Base-by-base conservation (phyloP, 2,113 vertebrate genomes). In the Hypomesus transpacificus region DNA sequence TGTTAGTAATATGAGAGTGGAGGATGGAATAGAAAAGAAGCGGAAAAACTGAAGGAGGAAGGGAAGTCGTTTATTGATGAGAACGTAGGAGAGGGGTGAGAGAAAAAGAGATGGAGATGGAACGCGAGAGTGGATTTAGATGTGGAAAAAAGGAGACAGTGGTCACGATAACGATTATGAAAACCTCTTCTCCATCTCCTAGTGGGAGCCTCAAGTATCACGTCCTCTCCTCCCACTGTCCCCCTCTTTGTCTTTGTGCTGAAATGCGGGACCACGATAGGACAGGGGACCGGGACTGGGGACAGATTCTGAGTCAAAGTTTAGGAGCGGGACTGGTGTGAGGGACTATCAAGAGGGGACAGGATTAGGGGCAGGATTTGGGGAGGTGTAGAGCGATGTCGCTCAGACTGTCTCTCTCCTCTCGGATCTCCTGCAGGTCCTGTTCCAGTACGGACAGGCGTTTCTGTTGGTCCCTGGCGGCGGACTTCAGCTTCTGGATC, bases 381-480 rank as follows among this genome's bases (percentile, higher is more conserved):
- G 96, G 96, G 78, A 98, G 87, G 77, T 90, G 95, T 28, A 71
- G 84, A 74, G 92, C 85, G 59, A 98, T 95, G 88, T 95, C 94
- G 82, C 92, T 92, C 83, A 98, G 75, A 87, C 95, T 97, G 83
- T 83, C 79, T 82, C 94, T 94, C 89, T 98, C 94, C 0, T 92
- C 90, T 0, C 13, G 83, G 83, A 98, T 94, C 87, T 96, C 94
- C 3, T 86, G 88, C 1, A 98, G 86, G 84, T 94, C 92, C 0
- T 78, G 89, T 60, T 98, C 93, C 0, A 96, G 90, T 0, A 69
- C 82, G 56, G 83, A 86, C 81, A 97, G 89, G 65, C 89, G 90
- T 63, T 87, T 85, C 74, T 70, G 80, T 82, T 98, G 96, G 68
- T 82, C 86, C 4, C 78, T 69, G 0, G 94, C 92, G 6, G 95